Percentiles rank a stretch among this genome's conserved stretches.
These are phyloP conservation scores for Stigmatopora nigra DNA, from an alignment of 2,113 vertebrate species.

Conservation along the genomic window DNA sequence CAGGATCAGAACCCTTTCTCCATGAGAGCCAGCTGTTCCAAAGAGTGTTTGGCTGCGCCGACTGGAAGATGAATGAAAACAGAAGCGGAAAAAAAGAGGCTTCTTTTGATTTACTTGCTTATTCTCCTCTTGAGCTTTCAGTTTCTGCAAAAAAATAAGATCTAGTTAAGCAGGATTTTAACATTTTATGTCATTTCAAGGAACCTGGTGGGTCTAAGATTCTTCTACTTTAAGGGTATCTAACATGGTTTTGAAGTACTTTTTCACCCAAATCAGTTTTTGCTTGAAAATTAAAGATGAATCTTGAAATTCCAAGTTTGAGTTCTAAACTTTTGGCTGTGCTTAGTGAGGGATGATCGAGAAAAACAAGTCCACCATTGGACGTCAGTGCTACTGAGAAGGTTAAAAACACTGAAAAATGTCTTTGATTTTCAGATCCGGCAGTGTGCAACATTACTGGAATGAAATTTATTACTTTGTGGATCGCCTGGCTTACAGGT, in stretches of 20 bases:
- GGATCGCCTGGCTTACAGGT: constrained; percentile 88
- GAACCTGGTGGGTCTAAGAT: background rate
- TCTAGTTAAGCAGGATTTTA: background rate
- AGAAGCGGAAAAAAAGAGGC: constrained; percentile 16
- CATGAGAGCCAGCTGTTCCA: constrained; percentile 72
- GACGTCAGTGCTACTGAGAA: too few relatives aligned
- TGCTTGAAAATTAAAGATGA: too few relatives aligned
- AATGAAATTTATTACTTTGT: constrained; percentile 97
- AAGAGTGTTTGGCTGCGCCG: constrained; percentile 44
- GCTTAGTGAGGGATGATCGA: too few relatives aligned
- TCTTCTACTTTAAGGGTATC: too few relatives aligned
- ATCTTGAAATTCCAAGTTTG: too few relatives aligned
- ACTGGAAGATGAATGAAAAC: constrained; percentile 51
- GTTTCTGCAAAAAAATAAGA: background rate
- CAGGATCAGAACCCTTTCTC: constrained; percentile 64
- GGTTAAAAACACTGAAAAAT: background rate
- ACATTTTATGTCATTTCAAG: background rate
- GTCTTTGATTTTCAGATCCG: constrained; percentile 73
- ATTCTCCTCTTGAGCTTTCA: background rate
- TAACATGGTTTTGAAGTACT: too few relatives aligned
- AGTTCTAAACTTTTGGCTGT: too few relatives aligned
- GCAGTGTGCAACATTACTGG: constrained; percentile 94
- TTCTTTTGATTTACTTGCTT: constrained; percentile 1
- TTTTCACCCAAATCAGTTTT: too few relatives aligned
- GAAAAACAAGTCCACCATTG: too few relatives aligned